These are phyloP conservation scores for Mirounga angustirostris DNA, from an alignment of 2,113 vertebrate genomes.

Conservation along the genomic window DNA sequence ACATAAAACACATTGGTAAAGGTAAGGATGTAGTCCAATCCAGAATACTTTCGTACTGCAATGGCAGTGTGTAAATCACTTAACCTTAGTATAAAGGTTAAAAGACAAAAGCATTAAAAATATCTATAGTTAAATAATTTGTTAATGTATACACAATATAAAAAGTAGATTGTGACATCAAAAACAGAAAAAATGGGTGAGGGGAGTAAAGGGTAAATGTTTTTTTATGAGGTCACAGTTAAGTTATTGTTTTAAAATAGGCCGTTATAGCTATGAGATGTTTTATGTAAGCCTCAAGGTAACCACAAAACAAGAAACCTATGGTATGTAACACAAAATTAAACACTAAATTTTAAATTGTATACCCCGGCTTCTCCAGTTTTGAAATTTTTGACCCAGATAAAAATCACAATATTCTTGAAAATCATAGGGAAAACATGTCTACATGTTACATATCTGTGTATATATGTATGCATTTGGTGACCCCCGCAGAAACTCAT, in stretches of 20 bases:
- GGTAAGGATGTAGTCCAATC: not conserved
- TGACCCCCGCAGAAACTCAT: not conserved
- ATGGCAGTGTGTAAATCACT: not conserved
- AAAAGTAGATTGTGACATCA: not conserved
- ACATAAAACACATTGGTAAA: not conserved
- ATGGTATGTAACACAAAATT: not conserved
- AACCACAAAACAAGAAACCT: not conserved
- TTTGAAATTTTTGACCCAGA: slow-evolving; percentile 1
- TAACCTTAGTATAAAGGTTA: not conserved
- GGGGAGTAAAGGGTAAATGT: not conserved
- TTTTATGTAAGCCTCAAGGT: not conserved
- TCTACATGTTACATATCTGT: not conserved
- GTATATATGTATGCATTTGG: accelerated
- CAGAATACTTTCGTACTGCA: not conserved
- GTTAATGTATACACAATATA: not conserved
- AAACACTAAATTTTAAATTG: not conserved
- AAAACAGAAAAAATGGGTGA: not conserved
- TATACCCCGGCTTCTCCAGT: not conserved
- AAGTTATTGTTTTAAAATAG: slow-evolving; percentile 19
- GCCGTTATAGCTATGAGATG: not conserved
- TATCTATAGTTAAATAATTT: not conserved
- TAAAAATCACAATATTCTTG: not conserved
- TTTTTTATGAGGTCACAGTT: not conserved
- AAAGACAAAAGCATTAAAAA: not conserved
- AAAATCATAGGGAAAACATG: not conserved